These are phyloP conservation scores for Catocala fraxini DNA, from an alignment of 2,888 invertebrate genomes.

Conservation along the genomic window DNA sequence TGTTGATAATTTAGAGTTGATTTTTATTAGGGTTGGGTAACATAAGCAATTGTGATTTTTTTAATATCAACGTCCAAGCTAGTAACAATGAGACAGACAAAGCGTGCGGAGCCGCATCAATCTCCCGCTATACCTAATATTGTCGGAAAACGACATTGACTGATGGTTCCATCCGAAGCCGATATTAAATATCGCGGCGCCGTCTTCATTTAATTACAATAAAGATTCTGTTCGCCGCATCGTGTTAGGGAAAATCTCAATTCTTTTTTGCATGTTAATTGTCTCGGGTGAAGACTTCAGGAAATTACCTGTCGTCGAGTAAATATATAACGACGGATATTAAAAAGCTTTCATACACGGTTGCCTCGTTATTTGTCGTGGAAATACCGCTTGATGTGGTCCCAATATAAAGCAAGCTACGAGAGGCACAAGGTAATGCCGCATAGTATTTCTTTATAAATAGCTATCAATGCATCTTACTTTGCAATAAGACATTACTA, in stretches of 20 bases:
- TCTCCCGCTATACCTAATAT: slow-evolving; percentile 58
- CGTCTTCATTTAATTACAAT: slow-evolving; percentile 52
- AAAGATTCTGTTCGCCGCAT: slow-evolving; percentile 29
- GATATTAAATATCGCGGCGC: slow-evolving; percentile 55
- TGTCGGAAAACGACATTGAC: slow-evolving; percentile 56
- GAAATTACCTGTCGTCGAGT: slow-evolving; percentile 5
- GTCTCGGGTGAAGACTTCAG: slow-evolving; percentile 1
- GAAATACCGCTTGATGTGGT: too few species aligned
- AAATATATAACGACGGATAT: not conserved
- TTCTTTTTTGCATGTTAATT: slow-evolving; percentile 14
- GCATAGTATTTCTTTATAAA: too few species aligned
- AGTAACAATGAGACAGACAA: slow-evolving; percentile 57
- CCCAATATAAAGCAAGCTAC: too few species aligned
- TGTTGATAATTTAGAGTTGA: accelerated
- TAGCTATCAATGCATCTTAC: too few species aligned
- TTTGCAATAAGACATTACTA: too few species aligned
- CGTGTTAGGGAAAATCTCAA: slow-evolving; percentile 12
- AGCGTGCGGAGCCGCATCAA: slow-evolving; percentile 59
- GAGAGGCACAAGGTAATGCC: too few species aligned
- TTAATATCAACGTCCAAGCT: slow-evolving; percentile 55
- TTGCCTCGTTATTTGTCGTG: too few species aligned
- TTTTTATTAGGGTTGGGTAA: not conserved
- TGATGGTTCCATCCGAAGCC: slow-evolving; percentile 48
- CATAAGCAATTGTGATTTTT: slow-evolving; percentile 48
- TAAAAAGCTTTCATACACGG: not conserved